Percentiles rank a stretch among this genome's conserved stretches.
Evolutionary conservation across 1,140 invertebrate species (phyloP).

Genomic region (Trichomalopsis sarcophagae): DNA sequence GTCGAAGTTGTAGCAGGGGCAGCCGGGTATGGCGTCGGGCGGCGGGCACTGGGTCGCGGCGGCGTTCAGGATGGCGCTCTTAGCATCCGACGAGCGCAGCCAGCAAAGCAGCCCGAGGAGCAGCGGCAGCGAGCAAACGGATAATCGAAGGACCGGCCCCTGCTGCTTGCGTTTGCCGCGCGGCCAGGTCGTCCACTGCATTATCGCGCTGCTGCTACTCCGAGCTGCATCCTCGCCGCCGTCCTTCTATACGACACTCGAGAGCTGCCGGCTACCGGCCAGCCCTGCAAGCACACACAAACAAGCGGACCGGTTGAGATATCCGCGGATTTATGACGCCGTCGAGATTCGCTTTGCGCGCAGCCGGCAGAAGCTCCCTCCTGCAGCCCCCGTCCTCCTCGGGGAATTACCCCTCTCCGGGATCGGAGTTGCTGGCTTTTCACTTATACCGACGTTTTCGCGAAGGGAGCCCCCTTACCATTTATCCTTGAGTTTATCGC

Average conservation of each 20-base stretch:
- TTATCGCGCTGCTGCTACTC: conserved; percentile 56
- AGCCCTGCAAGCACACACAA: neutral
- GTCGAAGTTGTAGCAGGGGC: conserved; percentile 92
- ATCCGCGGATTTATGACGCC: neutral
- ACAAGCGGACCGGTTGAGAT: neutral
- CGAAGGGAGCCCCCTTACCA: neutral
- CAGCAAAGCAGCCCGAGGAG: neutral
- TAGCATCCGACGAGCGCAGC: neutral
- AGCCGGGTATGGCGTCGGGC: conserved; percentile 71
- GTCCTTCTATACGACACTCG: neutral
- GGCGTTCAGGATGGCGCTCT: conserved; percentile 38
- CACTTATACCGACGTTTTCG: neutral
- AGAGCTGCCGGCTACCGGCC: neutral
- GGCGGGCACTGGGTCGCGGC: conserved; percentile 63
- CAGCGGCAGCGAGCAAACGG: conserved; percentile 21
- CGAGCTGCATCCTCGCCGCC: conserved; percentile 6
- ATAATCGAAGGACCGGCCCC: conserved; percentile 46
- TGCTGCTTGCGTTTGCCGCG: conserved; percentile 63
- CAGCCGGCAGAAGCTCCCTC: neutral
- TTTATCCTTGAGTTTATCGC: neutral
- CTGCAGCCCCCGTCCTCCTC: neutral
- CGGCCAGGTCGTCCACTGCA: conserved; percentile 64
- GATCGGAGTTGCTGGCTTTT: conserved; percentile 11
- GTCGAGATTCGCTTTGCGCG: neutral
- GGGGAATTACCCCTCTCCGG: neutral